Conservation (phyloP, 2,888 invertebrate genomes). For the Eupithecia tripunctaria region DNA sequence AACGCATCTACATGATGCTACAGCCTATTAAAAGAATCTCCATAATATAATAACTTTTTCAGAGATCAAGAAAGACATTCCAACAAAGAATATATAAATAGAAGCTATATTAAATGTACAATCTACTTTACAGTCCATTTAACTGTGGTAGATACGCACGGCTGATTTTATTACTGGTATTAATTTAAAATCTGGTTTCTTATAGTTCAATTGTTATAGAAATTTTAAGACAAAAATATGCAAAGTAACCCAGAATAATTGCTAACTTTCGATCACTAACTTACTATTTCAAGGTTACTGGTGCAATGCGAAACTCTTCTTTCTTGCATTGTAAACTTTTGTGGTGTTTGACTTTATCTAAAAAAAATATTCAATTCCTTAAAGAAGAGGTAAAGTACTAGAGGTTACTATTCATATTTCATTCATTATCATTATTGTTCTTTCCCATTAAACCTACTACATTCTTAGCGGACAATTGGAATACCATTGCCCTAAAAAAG, state of each 20-base stretch:
- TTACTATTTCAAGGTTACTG: slow-evolving; percentile 27
- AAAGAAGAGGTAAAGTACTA: background rate
- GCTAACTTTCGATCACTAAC: slow-evolving; percentile 22
- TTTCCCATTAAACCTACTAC: background rate
- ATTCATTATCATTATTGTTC: background rate
- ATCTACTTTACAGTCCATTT: slow-evolving; percentile 54
- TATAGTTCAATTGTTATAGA: slow-evolving; percentile 22
- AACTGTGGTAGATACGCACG: slow-evolving; percentile 53
- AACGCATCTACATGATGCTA: background rate
- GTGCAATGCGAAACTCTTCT: slow-evolving; percentile 20
- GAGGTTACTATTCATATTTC: background rate
- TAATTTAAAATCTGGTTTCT: slow-evolving; percentile 44
- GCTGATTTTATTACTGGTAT: slow-evolving; percentile 61
- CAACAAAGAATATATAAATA: background rate
- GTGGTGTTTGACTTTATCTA: background rate
- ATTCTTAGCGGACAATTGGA: background rate
- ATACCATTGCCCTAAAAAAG: background rate
- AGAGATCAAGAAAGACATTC: background rate
- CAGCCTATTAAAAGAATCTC: background rate
- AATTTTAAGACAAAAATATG: slow-evolving; percentile 16
- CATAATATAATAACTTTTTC: background rate
- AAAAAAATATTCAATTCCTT: background rate
- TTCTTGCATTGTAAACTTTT: background rate
- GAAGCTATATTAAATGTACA: slow-evolving; percentile 34
- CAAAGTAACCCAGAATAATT: slow-evolving; percentile 9